Evolutionary conservation across 2,113 vertebrate genomes (phyloP).

Genomic region (Empidonax alnorum): DNA sequence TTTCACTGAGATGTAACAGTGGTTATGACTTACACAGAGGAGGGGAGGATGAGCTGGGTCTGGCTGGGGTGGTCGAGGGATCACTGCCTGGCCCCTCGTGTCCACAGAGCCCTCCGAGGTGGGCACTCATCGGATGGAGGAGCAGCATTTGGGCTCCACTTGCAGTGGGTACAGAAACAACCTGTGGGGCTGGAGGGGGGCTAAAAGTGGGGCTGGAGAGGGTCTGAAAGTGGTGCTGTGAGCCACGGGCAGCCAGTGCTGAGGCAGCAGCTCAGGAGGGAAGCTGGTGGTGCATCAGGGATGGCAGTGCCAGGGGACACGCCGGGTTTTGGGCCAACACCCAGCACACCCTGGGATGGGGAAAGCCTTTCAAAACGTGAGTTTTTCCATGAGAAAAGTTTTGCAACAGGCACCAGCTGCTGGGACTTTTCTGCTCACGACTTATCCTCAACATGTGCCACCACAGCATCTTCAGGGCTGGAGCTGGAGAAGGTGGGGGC

Average conservation of each 20-base stretch:
- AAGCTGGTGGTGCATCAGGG: not conserved
- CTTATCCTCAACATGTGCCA: not conserved
- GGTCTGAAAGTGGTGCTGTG: constrained; percentile 30
- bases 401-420: rapidly evolving
- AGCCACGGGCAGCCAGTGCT: not conserved
- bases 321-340: not conserved
- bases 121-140: not conserved
- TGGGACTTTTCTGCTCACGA: not conserved
- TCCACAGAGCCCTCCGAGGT: not conserved
- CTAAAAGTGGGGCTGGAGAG: not conserved
- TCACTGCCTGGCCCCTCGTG: rapidly evolving
- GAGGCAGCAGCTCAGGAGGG: not conserved
- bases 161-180: not conserved
- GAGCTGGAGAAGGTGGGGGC: not conserved
- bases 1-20: not conserved
- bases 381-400: not conserved
- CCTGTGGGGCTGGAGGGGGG: not conserved
- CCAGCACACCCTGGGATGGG: not conserved
- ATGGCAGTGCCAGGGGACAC: not conserved
- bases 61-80: not conserved
- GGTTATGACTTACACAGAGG: not conserved
- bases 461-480: not conserved
- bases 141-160: rapidly evolving
- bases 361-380: not conserved
- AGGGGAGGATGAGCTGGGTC: not conserved